Conservation (phyloP, 1,140 invertebrate genomes). For the Aphis gossypii region DNA sequence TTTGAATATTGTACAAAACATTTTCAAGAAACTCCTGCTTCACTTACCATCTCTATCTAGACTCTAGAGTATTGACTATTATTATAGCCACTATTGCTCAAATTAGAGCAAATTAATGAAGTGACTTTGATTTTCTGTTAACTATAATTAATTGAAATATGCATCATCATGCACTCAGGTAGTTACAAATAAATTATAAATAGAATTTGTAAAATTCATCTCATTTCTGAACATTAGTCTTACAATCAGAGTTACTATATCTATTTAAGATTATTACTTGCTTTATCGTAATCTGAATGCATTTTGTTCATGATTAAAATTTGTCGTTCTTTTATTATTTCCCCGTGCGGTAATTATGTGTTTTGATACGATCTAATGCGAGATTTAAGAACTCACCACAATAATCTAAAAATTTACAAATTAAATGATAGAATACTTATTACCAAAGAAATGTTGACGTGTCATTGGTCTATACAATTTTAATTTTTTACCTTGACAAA, state of each 20-base stretch:
- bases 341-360: not conserved
- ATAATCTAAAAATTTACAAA: not conserved
- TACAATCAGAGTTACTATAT: too few species aligned
- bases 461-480: not conserved
- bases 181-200: not conserved
- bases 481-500: conserved; percentile 8
- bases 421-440: not conserved
- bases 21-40: not conserved
- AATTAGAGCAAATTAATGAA: not conserved
- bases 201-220: not conserved
- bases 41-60: not conserved
- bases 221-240: not conserved
- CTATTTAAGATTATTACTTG: too few species aligned
- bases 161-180: not conserved
- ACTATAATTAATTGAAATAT: not conserved
- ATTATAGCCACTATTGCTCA: not conserved
- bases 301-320: not conserved
- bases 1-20: not conserved
- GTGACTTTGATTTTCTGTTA: not conserved
- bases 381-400: not conserved
- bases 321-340: not conserved
- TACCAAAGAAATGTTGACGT: not conserved
- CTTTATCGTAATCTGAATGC: not conserved
- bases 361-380: not conserved
- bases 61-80: not conserved